Conservation (phyloP, 2,113 vertebrate genomes). For the Poeciliopsis turrubarensis region DNA sequence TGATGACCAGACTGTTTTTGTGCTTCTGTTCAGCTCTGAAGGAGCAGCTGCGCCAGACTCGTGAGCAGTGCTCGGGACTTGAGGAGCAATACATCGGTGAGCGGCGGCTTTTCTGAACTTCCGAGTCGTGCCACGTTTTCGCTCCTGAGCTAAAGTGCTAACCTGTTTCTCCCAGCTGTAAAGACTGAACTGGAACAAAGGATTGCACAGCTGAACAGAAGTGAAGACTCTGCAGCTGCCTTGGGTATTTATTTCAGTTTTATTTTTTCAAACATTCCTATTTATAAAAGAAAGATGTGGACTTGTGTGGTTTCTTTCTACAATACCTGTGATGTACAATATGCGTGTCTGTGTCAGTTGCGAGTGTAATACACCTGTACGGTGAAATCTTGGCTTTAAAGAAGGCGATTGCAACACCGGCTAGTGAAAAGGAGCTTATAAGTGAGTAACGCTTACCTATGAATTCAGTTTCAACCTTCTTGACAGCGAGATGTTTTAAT, state of each 20-base stretch:
- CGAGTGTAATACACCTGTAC: conserved; percentile 38
- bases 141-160: neutral
- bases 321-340: neutral
- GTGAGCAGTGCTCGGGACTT: neutral
- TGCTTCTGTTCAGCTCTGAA: conserved; percentile 37
- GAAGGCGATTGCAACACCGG: conserved; percentile 1
- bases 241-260: conserved; percentile 17
- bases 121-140: neutral
- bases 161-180: conserved; percentile 18
- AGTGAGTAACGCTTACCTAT: conserved; percentile 25
- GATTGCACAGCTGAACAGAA: conserved; percentile 27
- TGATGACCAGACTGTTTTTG: neutral
- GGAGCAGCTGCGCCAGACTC: conserved; percentile 2
- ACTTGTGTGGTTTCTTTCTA: neutral
- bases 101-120: neutral
- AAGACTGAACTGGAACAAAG: conserved; percentile 30
- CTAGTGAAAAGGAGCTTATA: neutral
- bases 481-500: too few species aligned
- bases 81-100: conserved; percentile 12
- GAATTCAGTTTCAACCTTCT: neutral
- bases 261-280: too few species aligned
- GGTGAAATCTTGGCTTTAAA: conserved; percentile 29
- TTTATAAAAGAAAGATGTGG: neutral
- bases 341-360: conserved; percentile 28
- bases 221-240: neutral